Conservation (phyloP, 1,140 invertebrate genomes). For the Colletes latitarsis region DNA sequence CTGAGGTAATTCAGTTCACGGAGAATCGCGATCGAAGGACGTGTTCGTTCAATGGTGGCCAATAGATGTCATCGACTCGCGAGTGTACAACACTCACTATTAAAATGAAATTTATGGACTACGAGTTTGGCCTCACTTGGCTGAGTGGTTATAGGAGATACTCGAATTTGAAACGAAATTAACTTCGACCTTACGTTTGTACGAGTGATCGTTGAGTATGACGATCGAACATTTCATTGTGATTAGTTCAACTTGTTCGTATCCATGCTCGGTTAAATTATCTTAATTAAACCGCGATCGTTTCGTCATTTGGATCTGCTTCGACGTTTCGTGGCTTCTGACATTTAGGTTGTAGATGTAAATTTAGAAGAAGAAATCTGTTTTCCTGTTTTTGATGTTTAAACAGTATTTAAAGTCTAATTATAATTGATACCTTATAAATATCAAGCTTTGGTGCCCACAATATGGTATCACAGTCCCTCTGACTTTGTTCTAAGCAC, state of each 20-base stretch:
- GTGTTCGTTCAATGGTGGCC: neutral
- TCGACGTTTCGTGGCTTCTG: too few relatives aligned
- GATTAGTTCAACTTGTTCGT: neutral
- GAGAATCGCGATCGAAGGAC: conserved; percentile 11
- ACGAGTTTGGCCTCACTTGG: neutral
- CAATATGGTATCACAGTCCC: neutral
- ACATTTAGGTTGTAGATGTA: too few relatives aligned
- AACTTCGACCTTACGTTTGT: too few relatives aligned
- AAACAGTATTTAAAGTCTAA: too few relatives aligned
- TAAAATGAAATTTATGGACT: neutral
- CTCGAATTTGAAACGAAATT: neutral
- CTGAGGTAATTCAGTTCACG: conserved; percentile 1
- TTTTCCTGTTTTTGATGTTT: too few relatives aligned
- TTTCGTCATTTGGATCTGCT: too few relatives aligned
- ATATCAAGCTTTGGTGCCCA: too few relatives aligned
- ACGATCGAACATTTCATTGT: neutral
- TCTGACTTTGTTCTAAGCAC: neutral
- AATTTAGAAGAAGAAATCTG: too few relatives aligned
- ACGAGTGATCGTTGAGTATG: too few relatives aligned
- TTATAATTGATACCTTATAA: too few relatives aligned
- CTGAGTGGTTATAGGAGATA: neutral
- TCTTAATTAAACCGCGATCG: neutral
- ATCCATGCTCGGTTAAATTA: neutral
- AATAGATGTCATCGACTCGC: neutral
- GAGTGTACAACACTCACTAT: neutral